Conservation (phyloP, 30 jellyfish, hydroid and myxozoan species). For the Aurelia aurita complex sp. Pacific region DNA sequence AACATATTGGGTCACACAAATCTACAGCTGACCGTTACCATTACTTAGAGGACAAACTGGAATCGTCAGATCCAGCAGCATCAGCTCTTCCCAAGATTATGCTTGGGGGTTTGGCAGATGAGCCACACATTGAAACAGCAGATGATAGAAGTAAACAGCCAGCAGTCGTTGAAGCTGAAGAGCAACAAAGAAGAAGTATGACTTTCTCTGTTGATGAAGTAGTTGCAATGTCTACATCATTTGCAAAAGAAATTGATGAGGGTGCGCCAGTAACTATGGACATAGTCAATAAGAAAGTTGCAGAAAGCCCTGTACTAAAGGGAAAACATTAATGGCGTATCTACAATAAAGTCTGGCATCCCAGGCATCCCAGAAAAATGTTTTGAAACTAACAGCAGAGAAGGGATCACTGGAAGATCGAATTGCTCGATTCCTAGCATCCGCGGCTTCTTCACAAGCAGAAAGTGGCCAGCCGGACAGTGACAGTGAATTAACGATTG, state of each 20-base stretch:
- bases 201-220: constrained; percentile 5
- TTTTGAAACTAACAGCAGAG: constrained; percentile 21
- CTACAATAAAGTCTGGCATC: constrained; percentile 17
- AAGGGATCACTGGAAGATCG: constrained; percentile 10
- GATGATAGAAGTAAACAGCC: not conserved
- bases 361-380: not conserved
- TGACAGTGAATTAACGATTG: constrained; percentile 10
- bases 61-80: constrained; percentile 44
- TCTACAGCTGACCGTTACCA: constrained; percentile 34
- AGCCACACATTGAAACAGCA: too few species aligned
- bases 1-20: constrained; percentile 24
- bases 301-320: constrained; percentile 1
- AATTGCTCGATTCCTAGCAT: constrained; percentile 8
- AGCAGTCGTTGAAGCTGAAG: too few species aligned
- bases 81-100: constrained; percentile 11
- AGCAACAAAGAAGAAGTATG: not conserved
- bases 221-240: constrained; percentile 1
- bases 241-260: constrained; percentile 5
- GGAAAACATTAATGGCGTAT: not conserved
- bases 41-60: constrained; percentile 19
- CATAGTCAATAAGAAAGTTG: constrained; percentile 15
- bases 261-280: constrained; percentile 5
- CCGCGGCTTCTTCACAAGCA: not conserved
- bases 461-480: constrained; percentile 15
- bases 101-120: not conserved